A percentile compares a stretch with the other conserved stretches of the same genome.
Evolutionary conservation across 2,113 vertebrate species (phyloP).

Genomic region (Dasyurus viverrinus): DNA sequence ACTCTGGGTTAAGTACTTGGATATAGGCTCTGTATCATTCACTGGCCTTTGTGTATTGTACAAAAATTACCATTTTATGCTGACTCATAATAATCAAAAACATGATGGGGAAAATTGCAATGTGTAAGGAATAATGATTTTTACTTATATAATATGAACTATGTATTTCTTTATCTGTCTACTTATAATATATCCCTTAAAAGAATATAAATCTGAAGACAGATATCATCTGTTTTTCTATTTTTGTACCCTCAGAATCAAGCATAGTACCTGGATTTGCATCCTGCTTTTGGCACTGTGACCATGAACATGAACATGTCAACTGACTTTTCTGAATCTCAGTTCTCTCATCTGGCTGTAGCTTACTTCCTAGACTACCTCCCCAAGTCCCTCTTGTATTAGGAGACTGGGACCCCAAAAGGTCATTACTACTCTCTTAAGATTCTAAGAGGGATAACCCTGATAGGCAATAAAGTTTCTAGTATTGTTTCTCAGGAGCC

Average conservation of each 20-base stretch:
- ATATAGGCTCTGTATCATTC: no score
- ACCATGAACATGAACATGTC: neutral
- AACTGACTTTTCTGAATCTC: neutral
- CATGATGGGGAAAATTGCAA: no score
- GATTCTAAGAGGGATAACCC: no score
- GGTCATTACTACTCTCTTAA: neutral
- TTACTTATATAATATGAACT: neutral
- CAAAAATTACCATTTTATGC: no score
- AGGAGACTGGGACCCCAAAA: neutral
- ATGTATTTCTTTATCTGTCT: neutral
- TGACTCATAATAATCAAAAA: no score
- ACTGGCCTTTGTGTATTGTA: no score
- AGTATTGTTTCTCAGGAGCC: no score
- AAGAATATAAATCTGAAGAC: neutral
- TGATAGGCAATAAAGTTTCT: no score
- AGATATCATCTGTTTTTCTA: neutral
- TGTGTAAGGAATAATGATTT: neutral
- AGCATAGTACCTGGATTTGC: neutral
- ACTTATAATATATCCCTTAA: neutral
- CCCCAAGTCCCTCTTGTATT: neutral
- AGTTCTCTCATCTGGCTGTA: neutral
- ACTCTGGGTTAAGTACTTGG: no score
- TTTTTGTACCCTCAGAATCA: neutral
- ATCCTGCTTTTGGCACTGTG: neutral
- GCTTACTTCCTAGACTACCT: neutral